Evolutionary conservation across 2,888 invertebrate species (phyloP).

Genomic region (Agapostemon virescens): DNA sequence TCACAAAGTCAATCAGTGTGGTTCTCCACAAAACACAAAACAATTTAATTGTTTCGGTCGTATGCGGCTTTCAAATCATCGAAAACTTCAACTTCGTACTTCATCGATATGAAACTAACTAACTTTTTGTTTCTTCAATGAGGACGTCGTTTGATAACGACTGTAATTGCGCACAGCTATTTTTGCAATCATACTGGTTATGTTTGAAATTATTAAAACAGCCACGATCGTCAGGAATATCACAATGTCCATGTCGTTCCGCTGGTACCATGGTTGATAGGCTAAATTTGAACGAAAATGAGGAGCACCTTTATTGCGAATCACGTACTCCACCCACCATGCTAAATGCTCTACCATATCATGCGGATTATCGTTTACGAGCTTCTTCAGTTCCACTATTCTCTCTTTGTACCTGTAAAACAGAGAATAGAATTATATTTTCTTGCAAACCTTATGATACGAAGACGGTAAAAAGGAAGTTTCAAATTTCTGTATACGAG

Average conservation of each 20-base stretch:
- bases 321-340: constrained; percentile 70
- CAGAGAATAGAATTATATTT: not conserved
- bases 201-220: not conserved
- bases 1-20: not conserved
- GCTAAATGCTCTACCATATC: constrained; percentile 57
- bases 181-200: not conserved
- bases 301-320: constrained; percentile 65
- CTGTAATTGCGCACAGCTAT: not conserved
- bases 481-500: too few relatives aligned
- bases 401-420: constrained; percentile 66
- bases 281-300: constrained; percentile 54
- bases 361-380: constrained; percentile 54
- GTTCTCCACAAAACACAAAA: not conserved
- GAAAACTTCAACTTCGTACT: not conserved
- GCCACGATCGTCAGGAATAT: constrained; percentile 46
- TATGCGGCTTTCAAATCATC: not conserved
- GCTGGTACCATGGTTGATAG: constrained; percentile 62
- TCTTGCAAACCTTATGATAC: not conserved
- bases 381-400: constrained; percentile 29
- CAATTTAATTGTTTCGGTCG: not conserved
- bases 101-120: not conserved
- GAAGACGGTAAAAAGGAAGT: too few relatives aligned
- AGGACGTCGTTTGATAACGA: rapidly evolving
- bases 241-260: constrained; percentile 64
- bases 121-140: not conserved